Evolutionary conservation across 2,888 invertebrate genomes (phyloP).

Genomic region (Pollenia amentaria): DNA sequence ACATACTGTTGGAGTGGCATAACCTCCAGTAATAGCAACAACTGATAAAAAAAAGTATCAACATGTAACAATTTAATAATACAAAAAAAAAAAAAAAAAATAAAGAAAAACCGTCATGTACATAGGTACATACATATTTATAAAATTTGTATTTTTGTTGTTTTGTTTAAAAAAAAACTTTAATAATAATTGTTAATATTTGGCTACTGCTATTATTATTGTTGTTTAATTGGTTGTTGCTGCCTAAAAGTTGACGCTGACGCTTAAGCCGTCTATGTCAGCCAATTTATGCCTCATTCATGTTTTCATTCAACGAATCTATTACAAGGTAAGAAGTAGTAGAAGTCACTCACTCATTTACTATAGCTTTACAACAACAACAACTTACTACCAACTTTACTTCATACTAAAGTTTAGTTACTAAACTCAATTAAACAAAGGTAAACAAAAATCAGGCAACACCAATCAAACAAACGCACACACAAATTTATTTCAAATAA

Average conservation of each 20-base stretch:
- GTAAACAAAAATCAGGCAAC: not conserved
- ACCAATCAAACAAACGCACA: not conserved
- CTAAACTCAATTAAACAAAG: not conserved
- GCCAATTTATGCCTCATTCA: slow-evolving; percentile 72
- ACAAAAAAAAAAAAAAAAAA: slow-evolving; percentile 6
- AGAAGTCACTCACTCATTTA: slow-evolving; percentile 16
- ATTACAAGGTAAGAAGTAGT: slow-evolving; percentile 75
- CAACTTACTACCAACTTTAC: not conserved
- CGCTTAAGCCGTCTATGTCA: slow-evolving; percentile 42
- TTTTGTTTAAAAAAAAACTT: not conserved
- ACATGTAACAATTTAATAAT: slow-evolving; percentile 42
- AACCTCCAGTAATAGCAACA: slow-evolving; percentile 14
- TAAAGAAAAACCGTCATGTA: slow-evolving; percentile 18
- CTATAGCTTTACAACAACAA: not conserved
- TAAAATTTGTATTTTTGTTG: not conserved
- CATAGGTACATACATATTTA: not conserved
- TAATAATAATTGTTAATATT: slow-evolving; percentile 26
- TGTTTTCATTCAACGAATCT: slow-evolving; percentile 73
- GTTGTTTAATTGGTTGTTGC: slow-evolving; percentile 20
- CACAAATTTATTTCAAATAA: not conserved
- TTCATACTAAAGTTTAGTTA: too few relatives aligned
- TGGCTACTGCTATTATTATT: slow-evolving; percentile 32
- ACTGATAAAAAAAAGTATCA: slow-evolving; percentile 27
- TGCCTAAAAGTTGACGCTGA: slow-evolving; percentile 43
- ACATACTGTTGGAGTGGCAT: slow-evolving; percentile 13